Percentiles rank a stretch among this genome's conserved stretches.
These are phyloP conservation scores for pig (Sus scrofa) DNA, from an alignment of 2,113 vertebrate species.

Conservation along the genomic window T2T-Sscrofa CM000820.6:92479001-92479500, in stretches of 20 bases:
- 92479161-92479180: neutral
- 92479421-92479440: neutral
- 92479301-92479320: neutral
- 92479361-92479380: neutral
- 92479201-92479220: neutral
- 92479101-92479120: neutral
- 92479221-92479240: neutral
- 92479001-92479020: neutral
- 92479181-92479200: neutral
- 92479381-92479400: neutral
- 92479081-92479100: constrained; percentile 1
- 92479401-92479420: neutral
- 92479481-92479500: neutral
- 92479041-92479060: neutral
- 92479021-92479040: neutral
- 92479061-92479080: neutral
- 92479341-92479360: neutral
- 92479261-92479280: neutral
- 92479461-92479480: neutral
- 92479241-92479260: neutral
- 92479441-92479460: neutral
- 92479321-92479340: neutral
- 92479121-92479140: neutral
- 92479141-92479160: neutral
- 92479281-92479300: neutral